A percentile compares a stretch with the other conserved stretches of the same genome.
phyloP scores from a whole-genome alignment of 1,140 invertebrate species.

The Bombus confusus region DNA sequence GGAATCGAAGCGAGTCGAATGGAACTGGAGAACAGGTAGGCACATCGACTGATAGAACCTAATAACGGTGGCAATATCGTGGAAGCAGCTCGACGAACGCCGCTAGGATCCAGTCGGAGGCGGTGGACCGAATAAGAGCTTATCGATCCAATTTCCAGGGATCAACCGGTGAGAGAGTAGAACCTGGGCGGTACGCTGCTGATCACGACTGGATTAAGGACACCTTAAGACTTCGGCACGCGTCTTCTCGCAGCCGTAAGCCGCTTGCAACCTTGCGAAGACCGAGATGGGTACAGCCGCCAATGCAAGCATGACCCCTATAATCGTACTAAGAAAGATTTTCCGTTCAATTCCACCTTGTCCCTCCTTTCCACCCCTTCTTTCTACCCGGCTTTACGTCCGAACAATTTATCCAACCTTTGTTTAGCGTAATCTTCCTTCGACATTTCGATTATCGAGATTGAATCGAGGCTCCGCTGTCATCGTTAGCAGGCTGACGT shows the following conservation, averaged over 20 bases:
- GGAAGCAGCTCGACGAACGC: neutral
- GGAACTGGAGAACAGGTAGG: no score
- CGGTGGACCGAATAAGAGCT: slow-evolving; percentile 60
- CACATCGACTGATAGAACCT: neutral
- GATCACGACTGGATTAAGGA: slow-evolving; percentile 68
- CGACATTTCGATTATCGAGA: slow-evolving; percentile 15
- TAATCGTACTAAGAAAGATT: slow-evolving; percentile 19
- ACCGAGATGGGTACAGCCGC: neutral
- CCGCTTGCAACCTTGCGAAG: slow-evolving; percentile 31
- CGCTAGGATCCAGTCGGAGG: slow-evolving; percentile 11
- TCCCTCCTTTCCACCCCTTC: no score
- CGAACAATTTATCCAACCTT: slow-evolving; percentile 1
- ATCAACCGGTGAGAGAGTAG: slow-evolving; percentile 59
- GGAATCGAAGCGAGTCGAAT: neutral
- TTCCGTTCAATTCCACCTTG: neutral
- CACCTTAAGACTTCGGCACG: slow-evolving; percentile 65
- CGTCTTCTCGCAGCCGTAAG: slow-evolving; percentile 54
- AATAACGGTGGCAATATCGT: slow-evolving; percentile 32
- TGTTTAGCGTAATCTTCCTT: neutral
- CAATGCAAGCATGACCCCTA: neutral
- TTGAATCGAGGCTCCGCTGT: neutral
- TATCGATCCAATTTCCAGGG: slow-evolving; percentile 70
- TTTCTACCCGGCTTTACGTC: neutral
- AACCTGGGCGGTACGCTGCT: slow-evolving; percentile 42
- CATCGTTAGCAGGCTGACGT: neutral